A percentile compares a stretch with the other conserved stretches of the same genome.
Evolutionary conservation across 2,113 vertebrate species (phyloP).

Genomic region (Falcunculus frontatus): DNA sequence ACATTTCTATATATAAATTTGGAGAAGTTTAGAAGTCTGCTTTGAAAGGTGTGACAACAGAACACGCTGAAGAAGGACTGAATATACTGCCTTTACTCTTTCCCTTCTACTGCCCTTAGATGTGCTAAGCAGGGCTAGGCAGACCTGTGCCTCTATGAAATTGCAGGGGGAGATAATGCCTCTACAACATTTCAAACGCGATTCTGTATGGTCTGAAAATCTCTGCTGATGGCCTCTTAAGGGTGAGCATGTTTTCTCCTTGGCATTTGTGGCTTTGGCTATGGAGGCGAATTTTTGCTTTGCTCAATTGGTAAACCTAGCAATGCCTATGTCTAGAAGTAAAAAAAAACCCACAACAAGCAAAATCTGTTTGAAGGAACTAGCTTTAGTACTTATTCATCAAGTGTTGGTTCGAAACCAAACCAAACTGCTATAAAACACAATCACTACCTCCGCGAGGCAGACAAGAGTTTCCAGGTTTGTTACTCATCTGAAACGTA

Average conservation of each 20-base stretch:
- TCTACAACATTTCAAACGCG: rapidly evolving
- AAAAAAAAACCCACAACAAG: neutral
- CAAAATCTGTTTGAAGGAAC: neutral
- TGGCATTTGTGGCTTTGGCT: neutral
- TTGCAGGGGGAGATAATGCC: too few species aligned
- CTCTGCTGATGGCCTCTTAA: neutral
- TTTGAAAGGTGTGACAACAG: neutral
- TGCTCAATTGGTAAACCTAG: neutral
- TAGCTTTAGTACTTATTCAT: neutral
- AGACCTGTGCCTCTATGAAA: neutral
- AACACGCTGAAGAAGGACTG: neutral
- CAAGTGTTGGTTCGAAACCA: neutral
- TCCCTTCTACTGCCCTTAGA: neutral
- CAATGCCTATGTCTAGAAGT: neutral
- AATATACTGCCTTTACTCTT: neutral
- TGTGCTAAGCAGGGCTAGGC: neutral
- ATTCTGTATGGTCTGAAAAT: neutral
- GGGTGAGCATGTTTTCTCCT: neutral
- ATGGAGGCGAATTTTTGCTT: neutral
- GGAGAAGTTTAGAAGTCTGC: neutral
- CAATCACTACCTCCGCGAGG: rapidly evolving
- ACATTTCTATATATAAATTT: neutral
- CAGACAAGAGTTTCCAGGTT: neutral
- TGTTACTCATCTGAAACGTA: neutral
- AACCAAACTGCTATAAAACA: neutral